Conservation (phyloP, 2,888 invertebrate genomes). For the Erebia palarica region DNA sequence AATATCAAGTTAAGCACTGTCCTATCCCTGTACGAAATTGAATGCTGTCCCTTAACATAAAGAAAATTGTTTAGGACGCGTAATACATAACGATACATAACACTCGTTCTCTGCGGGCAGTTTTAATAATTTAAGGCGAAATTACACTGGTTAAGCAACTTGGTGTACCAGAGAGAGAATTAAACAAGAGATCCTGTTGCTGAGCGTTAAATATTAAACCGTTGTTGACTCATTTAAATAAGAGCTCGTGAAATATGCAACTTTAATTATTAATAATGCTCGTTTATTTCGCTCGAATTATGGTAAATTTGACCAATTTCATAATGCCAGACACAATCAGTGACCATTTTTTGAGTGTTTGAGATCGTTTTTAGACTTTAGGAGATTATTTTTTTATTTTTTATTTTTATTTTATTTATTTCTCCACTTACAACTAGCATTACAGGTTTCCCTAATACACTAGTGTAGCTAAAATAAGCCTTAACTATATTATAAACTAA, state of each 20-base stretch:
- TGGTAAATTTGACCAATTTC: no score
- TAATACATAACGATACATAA: no score
- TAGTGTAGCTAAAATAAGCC: no score
- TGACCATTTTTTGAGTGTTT: no score
- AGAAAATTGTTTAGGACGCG: slow-evolving; percentile 16
- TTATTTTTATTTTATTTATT: no score
- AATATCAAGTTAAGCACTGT: background rate
- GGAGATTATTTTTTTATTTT: no score
- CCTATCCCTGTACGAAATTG: background rate
- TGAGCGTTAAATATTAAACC: slow-evolving; percentile 12
- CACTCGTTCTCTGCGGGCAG: background rate
- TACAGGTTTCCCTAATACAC: no score
- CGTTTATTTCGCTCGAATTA: background rate
- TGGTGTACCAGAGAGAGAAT: slow-evolving; percentile 9
- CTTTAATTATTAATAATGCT: background rate
- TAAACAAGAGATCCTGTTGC: slow-evolving; percentile 14
- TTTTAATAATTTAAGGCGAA: slow-evolving; percentile 22
- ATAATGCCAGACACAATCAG: no score
- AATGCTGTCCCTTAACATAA: slow-evolving; percentile 13
- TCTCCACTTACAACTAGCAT: no score
- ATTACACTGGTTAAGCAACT: slow-evolving; percentile 18
- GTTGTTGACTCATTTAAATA: slow-evolving; percentile 3
- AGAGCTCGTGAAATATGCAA: background rate
- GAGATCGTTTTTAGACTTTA: no score
- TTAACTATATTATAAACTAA: no score